Conservation (phyloP, 2,797 vertebrate genomes). For the Catharus ustulatus region DNA sequence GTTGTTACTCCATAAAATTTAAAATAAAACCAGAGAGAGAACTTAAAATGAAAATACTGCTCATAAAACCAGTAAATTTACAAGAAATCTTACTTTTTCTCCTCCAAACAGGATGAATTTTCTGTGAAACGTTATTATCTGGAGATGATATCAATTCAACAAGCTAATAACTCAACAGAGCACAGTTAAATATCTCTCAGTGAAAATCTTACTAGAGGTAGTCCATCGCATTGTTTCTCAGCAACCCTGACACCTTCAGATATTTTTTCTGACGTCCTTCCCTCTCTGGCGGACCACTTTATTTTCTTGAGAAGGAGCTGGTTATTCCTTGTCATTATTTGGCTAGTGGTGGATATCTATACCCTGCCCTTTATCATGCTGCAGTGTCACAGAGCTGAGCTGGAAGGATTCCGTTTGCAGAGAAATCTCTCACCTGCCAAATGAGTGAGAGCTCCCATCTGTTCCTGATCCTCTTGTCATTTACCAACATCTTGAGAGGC, state of each 20-base stretch:
- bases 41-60: not conserved
- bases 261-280: not conserved
- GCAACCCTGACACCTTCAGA: not conserved
- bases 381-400: not conserved
- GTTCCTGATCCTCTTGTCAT: not conserved
- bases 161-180: not conserved
- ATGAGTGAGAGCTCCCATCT: not conserved
- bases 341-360: not conserved
- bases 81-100: not conserved
- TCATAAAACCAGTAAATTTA: not conserved
- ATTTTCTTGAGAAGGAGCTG: not conserved
- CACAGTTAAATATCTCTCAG: not conserved
- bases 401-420: not conserved
- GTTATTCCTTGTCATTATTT: not conserved
- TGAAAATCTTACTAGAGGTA: not conserved
- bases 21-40: not conserved
- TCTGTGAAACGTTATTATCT: not conserved
- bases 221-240: not conserved
- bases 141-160: not conserved
- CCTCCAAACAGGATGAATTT: not conserved
- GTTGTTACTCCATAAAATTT: not conserved
- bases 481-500: not conserved
- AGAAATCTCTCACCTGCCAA: not conserved
- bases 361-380: not conserved
- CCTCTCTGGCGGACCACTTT: not conserved